Conservation (phyloP, 2,797 vertebrate species). For the Petrocephalus schoutedeni region DNA sequence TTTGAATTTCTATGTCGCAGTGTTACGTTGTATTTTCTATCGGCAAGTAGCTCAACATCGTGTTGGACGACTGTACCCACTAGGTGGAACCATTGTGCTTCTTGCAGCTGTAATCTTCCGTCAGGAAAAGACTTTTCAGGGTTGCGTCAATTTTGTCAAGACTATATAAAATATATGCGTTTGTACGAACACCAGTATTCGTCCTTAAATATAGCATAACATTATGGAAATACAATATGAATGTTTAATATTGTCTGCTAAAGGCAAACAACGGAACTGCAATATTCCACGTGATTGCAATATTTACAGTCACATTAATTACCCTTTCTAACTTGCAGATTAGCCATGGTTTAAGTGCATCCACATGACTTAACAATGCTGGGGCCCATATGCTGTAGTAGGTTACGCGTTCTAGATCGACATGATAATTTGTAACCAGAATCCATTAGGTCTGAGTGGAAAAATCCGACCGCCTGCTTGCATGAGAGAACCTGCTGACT, state of each 20-base stretch:
- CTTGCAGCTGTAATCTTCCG: neutral
- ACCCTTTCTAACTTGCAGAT: neutral
- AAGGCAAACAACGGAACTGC: neutral
- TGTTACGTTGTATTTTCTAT: neutral
- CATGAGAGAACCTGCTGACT: neutral
- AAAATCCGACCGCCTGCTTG: neutral
- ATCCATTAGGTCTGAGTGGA: neutral
- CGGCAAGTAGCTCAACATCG: neutral
- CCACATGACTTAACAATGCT: neutral
- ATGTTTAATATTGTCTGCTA: neutral
- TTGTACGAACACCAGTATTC: neutral
- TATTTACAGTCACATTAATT: neutral
- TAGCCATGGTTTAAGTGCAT: neutral
- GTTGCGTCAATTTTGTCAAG: neutral
- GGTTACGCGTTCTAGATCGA: neutral
- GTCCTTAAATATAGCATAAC: neutral
- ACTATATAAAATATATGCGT: neutral
- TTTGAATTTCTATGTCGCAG: neutral
- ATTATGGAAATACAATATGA: neutral
- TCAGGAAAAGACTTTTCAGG: neutral
- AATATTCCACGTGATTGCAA: neutral
- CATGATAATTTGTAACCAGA: neutral
- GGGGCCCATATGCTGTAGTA: neutral
- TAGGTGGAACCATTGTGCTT: constrained; percentile 7
- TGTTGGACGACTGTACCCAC: neutral